A percentile compares a stretch with the other conserved stretches of the same genome.
Evolutionary conservation across 2,888 invertebrate species (phyloP).

Genomic region (Disparrhopalites patrizii): DNA sequence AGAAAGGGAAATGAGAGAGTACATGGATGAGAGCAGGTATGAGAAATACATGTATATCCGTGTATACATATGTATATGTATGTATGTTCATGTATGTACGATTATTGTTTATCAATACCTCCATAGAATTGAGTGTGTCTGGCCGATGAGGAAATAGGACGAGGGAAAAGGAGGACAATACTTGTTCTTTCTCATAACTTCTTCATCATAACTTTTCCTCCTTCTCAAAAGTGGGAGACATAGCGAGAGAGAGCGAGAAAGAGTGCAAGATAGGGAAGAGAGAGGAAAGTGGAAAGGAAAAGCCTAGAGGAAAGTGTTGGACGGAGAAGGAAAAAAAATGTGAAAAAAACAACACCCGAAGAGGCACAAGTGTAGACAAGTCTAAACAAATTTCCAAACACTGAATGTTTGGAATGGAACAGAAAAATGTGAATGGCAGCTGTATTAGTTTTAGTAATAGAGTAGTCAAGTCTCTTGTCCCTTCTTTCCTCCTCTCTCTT

Average conservation of each 20-base stretch:
- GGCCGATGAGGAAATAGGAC: neutral
- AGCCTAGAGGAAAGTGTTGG: neutral
- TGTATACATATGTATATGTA: no score
- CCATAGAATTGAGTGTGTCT: no score
- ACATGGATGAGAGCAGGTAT: no score
- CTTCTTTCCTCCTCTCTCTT: neutral
- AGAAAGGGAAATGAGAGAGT: no score
- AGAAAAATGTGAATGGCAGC: slow-evolving; percentile 12
- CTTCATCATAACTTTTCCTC: neutral
- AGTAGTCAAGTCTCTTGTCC: slow-evolving; percentile 12
- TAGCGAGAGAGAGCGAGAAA: neutral
- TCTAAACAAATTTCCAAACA: slow-evolving; percentile 1
- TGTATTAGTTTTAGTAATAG: slow-evolving; percentile 10
- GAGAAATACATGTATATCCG: no score
- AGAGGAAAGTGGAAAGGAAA: neutral
- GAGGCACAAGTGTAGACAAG: slow-evolving; percentile 1
- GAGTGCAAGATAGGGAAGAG: neutral
- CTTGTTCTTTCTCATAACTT: neutral
- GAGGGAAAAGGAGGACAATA: neutral
- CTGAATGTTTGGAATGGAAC: slow-evolving; percentile 7
- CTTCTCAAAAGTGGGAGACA: neutral
- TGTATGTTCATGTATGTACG: no score
- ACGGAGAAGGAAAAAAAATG: neutral
- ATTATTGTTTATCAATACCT: no score
- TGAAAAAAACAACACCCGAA: no score